A percentile compares a stretch with the other conserved stretches of the same genome.
Conservation (phyloP, 2,797 vertebrate species). For the Pelochelys cantorii region DNA sequence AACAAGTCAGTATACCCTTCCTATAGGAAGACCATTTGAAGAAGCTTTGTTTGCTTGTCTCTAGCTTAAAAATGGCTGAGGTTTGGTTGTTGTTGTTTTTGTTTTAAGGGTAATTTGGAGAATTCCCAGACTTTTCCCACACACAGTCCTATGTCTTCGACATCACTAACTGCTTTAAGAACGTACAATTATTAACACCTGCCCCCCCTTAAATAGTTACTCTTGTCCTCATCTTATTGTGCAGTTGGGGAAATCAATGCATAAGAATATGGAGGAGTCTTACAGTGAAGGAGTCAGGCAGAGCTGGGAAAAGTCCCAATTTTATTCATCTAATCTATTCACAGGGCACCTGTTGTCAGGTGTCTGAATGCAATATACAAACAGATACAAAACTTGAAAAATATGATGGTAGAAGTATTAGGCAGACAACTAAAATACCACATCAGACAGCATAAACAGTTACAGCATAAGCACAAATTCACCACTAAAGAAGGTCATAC, state of each 20-base stretch:
- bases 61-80: neutral
- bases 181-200: neutral
- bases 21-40: neutral
- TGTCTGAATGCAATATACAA: neutral
- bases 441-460: neutral
- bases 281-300: neutral
- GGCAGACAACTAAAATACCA: neutral
- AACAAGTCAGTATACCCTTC: neutral
- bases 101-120: neutral
- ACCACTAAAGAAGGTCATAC: neutral
- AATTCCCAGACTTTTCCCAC: neutral
- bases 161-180: neutral
- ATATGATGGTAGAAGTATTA: neutral
- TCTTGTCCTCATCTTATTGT: neutral
- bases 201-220: neutral
- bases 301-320: neutral
- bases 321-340: neutral
- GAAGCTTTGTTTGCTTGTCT: neutral
- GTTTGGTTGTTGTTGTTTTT: too few relatives aligned
- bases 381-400: neutral
- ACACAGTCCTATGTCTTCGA: neutral
- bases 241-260: neutral
- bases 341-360: neutral
- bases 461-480: neutral
- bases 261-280: neutral